These are phyloP conservation scores for Myxocyprinus asiaticus DNA, from an alignment of 2,113 vertebrate species.

Conservation along the genomic window DNA sequence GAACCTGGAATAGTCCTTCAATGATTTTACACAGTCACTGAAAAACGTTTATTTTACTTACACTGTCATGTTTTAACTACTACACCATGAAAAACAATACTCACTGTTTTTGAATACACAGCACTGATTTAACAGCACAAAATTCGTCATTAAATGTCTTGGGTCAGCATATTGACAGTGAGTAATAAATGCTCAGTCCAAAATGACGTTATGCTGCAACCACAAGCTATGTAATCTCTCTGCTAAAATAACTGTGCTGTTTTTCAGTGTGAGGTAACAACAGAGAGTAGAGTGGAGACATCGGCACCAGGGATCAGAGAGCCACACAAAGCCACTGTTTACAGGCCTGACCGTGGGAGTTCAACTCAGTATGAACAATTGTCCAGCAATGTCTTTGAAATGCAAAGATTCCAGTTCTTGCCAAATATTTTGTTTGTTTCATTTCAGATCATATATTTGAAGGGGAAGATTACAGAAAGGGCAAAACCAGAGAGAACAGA, in stretches of 20 bases:
- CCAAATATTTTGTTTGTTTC: constrained; percentile 46
- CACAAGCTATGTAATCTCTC: background rate
- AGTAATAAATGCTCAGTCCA: background rate
- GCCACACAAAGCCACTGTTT: constrained; percentile 67
- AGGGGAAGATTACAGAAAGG: background rate
- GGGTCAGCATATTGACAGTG: constrained; percentile 9
- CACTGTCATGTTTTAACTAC: too few species aligned
- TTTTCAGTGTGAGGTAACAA: constrained; percentile 54
- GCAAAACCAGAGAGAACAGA: background rate
- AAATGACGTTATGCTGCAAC: constrained; percentile 4
- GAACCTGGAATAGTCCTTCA: too few species aligned
- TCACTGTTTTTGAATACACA: too few species aligned
- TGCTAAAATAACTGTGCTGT: constrained; percentile 47
- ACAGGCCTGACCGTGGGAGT: constrained; percentile 58
- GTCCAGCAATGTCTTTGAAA: constrained; percentile 61
- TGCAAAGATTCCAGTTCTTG: constrained; percentile 53
- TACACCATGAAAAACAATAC: too few species aligned
- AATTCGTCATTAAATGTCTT: background rate
- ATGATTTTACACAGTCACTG: too few species aligned
- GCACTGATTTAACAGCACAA: too few species aligned
- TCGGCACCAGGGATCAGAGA: constrained; percentile 67
- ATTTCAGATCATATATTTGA: constrained; percentile 46
- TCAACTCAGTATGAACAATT: constrained; percentile 54
- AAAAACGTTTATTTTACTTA: too few species aligned
- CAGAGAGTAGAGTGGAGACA: constrained; percentile 60